Base-by-base conservation (phyloP, 2,113 vertebrate genomes). In the Chamaea fasciata region DNA sequence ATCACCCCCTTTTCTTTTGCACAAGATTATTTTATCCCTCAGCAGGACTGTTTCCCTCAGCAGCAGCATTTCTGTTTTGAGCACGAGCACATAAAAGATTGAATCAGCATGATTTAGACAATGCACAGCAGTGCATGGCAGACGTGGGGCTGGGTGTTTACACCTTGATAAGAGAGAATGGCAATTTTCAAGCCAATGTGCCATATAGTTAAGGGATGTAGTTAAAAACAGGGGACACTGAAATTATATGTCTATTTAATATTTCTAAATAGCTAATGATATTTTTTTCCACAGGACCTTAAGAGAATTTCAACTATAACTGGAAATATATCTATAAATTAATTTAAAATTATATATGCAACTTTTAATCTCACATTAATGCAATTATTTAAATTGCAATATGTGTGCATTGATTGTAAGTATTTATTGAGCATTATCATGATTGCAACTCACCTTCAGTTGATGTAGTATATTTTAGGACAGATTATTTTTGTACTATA, bases 131-230 rank as follows among this genome's bases (percentile, higher is more conserved):
- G 19, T 28, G 16, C 33, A 42, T 2, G 0, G 11, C n/a, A 69
- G 37, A 15, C 0, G 0, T 28, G 46, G 15, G 41, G 5, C 22
- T 89, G 39, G 33, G 15, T 49, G n/a, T 31, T 23, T 49, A 8
- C 21, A 67, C 20, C 27, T 74, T 11, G 9, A 13, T 9, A 17
- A 17, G 10, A 68, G 8, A 85, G 5, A 60, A 76, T 20, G 7
- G 7, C 22, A 71, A 23, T 60, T 79, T 90, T 87, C 30, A 83
- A 78, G 16, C 15, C 42, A 80, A 6, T 22, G 7, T 21, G n/a
- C n/a, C 5, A 1, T 33, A 3, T 6, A 35, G 23, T 33, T 52
- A 53, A 3, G 13, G 28, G 28, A 13, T 62, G 18, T 11, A 37
- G 12, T 30, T 87, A 50, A 67, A 83, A 81, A 18, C 9, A 70